Base-by-base conservation (phyloP, 2,113 vertebrate species). In the Anguilla japonica region DNA sequence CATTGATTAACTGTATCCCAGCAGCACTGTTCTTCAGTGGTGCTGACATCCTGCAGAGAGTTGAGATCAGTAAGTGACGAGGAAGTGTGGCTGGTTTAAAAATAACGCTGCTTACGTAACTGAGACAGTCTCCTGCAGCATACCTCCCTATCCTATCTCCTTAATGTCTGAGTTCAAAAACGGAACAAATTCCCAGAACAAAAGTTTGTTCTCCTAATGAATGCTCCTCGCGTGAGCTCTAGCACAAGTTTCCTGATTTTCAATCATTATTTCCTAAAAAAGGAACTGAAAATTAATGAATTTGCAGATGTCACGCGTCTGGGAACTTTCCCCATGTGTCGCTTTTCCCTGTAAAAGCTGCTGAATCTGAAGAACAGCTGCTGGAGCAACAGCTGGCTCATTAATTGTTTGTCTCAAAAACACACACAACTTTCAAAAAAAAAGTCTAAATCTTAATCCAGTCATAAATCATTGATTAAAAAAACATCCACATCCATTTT, bases 91-190 rank as follows among this genome's bases (percentile, higher is more conserved):
- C 89, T 85, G 91, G 90, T 93, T 94, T 95, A 96, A 95, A 95
- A 95, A 95, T 95, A 95, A 93, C 94, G 84, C 87, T 80, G 46
- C 85, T 96, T 96, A 92, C 92, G 87, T 96, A 95, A 95, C 93
- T 4, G 81, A 82, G 88, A 83, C 89, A 89, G 90, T 91, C 90
- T 85, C 87, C 88, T 34, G 71, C n/a, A 34, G 92, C 85, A 89
- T 90, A 86, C 90, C 88, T 91, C 87, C 86, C 78, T 87, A 83
- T 85, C 91, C 92, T 88, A 89, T 86, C 86, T 91, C 93, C 94
- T 93, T 92, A 89, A 93, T 92, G 93, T 91, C 89, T 88, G 90
- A 89, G 90, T 89, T 87, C 86, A 71, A 85, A 39, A 75, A 8
- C 8, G 43, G 1, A 46, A 46, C 43, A 46, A 60, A 60, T 14